These are phyloP conservation scores for Drosophila leontia DNA, from an alignment of 1,140 invertebrate genomes.

Conservation along the genomic window DNA sequence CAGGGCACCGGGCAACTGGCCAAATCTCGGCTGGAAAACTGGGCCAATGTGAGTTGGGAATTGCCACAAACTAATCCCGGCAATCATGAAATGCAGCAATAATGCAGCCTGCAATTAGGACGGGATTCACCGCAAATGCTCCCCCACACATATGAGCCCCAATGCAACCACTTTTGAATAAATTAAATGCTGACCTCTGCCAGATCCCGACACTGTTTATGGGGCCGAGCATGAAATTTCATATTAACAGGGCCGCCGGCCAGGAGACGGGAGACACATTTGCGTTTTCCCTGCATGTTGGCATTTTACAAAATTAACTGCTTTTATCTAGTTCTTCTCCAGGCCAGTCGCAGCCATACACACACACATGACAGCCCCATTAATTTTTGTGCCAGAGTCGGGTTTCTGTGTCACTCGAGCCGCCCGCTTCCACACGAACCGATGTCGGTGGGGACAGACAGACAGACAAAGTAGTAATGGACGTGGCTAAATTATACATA, in stretches of 20 bases:
- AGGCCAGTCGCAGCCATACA: constrained; percentile 7
- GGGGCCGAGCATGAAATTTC: constrained; percentile 26
- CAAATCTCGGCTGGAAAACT: constrained; percentile 46
- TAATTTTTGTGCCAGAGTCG: constrained; percentile 52
- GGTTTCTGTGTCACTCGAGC: constrained; percentile 57
- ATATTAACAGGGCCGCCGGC: constrained; percentile 31
- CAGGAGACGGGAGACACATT: constrained; percentile 18
- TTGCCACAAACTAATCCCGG: constrained; percentile 54
- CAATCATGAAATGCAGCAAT: constrained; percentile 20
- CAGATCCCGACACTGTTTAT: constrained; percentile 16
- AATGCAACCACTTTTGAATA: constrained; percentile 33
- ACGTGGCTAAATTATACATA: constrained; percentile 32
- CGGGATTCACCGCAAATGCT: constrained; percentile 15
- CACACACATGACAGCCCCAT: constrained; percentile 45
- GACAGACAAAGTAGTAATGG: constrained; percentile 33
- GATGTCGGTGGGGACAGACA: neutral
- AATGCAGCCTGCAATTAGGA: constrained; percentile 44
- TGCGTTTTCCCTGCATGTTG: constrained; percentile 30
- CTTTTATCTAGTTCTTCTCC: constrained; percentile 63
- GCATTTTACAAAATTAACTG: constrained; percentile 65
- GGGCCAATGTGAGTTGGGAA: constrained; percentile 49
- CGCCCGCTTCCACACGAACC: neutral
- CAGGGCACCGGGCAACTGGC: constrained; percentile 44
- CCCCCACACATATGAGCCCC: neutral
- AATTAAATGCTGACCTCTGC: constrained; percentile 38